phyloP scores from a whole-genome alignment of 2,888 invertebrate species.

The Odontocolon sp. region DNA sequence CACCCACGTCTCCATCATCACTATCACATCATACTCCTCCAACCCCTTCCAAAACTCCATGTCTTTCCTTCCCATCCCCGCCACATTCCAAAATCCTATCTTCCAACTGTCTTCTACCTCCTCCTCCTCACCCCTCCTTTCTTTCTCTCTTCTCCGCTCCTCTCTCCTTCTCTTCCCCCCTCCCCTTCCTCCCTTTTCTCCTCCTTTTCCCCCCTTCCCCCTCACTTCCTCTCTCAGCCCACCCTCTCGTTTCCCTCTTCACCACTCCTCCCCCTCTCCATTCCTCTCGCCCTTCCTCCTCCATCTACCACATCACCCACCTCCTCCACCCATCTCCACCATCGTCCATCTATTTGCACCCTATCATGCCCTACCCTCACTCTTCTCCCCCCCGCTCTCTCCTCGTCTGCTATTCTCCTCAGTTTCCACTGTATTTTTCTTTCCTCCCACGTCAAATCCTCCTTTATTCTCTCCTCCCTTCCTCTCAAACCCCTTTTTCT shows the following conservation, averaged over 20 bases:
- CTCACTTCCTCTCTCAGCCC: background rate
- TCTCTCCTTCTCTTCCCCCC: background rate
- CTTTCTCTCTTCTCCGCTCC: background rate
- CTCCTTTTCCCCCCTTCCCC: background rate
- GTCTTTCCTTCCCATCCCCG: constrained; percentile 14
- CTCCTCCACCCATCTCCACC: background rate
- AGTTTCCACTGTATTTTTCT: constrained; percentile 8
- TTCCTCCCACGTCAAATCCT: constrained; percentile 6
- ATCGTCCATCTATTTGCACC: background rate
- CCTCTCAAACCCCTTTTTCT: background rate
- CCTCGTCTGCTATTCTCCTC: background rate
- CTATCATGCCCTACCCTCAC: background rate
- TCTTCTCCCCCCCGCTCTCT: background rate
- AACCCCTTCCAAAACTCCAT: constrained; percentile 20
- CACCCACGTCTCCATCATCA: constrained; percentile 23
- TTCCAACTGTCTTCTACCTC: background rate
- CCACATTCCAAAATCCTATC: constrained; percentile 25
- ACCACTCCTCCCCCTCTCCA: background rate
- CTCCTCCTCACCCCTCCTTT: background rate
- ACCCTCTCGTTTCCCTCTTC: background rate
- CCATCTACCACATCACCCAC: too few relatives aligned
- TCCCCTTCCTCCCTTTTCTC: background rate
- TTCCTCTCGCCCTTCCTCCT: background rate
- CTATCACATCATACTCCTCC: background rate
- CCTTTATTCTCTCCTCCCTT: constrained; percentile 11